Base-by-base conservation (phyloP, 2,888 invertebrate species). In the Micoletzkya japonica region DNA sequence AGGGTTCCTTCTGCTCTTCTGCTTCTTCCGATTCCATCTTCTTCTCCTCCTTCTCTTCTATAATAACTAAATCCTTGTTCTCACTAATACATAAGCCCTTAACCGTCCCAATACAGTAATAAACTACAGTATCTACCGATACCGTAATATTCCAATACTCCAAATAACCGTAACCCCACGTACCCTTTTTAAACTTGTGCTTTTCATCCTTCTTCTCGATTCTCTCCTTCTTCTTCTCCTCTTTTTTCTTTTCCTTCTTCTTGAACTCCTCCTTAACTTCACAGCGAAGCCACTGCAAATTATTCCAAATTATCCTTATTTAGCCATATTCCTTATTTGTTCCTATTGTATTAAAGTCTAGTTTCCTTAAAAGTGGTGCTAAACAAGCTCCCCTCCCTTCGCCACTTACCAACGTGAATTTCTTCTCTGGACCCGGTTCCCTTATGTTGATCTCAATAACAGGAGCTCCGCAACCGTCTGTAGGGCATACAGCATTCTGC, bases 401-500 rank as follows among this genome's bases (percentile, higher is more conserved):
- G 10, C 26, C 26, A 54, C 4, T 36, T 36, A 52, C 64, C 36
- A 64, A 14, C 7, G 6, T 14, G 30, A 34, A 64, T n/a, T 52
- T 36, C 2, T 24, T 60, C 44, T 4, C 3, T 14, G 14, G 24
- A 14, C 39, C 52, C 34, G 64, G 34, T 7, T 26, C 28, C n/a
- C 64, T 34, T 14, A 39, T 37, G 2, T 64, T 20, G 52, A 64
- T 64, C 39, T n/a, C 36, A 2, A 10, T 30, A 36, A 64, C 26
- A 26, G 50, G 26, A 14, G 28, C 4, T 24, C 52, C 36, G 20
- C 64, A 64, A 2, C 7, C 34, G 17, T 64, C 36, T 2, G 36
- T 52, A 24, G 64, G 64, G 28, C 64, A 64, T 7, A 52, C 17
- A 34, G n/a, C n/a, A n/a, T n/a, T n/a, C n/a, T n/a, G n/a, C n/a